These are phyloP conservation scores for Calephelis perditalis DNA, from an alignment of 2,888 invertebrate genomes.

Conservation along the genomic window DNA sequence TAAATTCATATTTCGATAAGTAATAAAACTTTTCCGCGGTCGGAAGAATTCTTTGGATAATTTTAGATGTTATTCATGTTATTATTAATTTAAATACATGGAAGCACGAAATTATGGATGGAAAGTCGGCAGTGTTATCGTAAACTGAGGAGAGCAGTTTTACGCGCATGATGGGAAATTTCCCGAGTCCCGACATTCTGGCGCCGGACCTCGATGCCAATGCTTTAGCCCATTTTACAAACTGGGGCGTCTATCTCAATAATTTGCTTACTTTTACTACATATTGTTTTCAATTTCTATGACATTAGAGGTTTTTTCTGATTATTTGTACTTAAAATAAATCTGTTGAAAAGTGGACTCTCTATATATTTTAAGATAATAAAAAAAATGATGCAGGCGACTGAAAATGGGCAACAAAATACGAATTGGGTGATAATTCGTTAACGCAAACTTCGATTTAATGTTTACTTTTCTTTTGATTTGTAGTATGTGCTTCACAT, in stretches of 20 bases:
- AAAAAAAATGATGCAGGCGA: no score
- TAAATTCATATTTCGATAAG: conserved; percentile 16
- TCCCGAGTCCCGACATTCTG: conserved; percentile 31
- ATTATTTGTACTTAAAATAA: no score
- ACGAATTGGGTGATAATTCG: no score
- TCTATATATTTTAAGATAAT: no score
- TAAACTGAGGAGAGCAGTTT: conserved; percentile 1
- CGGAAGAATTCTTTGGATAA: background rate
- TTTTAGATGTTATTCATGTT: conserved; percentile 8
- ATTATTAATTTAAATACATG: background rate
- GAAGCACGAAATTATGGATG: conserved; percentile 6
- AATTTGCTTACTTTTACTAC: background rate
- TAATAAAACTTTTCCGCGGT: background rate
- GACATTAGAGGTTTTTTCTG: no score
- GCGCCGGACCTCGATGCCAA: conserved; percentile 30
- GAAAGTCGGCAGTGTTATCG: background rate
- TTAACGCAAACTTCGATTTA: no score
- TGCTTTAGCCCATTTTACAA: background rate
- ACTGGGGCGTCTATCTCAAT: background rate
- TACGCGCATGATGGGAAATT: conserved; percentile 15
- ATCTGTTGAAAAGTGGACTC: no score
- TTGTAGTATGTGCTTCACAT: no score
- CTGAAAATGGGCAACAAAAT: no score
- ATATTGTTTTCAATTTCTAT: no score
- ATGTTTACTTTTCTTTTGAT: no score